Conservation (phyloP, 2,797 vertebrate genomes). For the Microctenopoma stevenorrisi region DNA sequence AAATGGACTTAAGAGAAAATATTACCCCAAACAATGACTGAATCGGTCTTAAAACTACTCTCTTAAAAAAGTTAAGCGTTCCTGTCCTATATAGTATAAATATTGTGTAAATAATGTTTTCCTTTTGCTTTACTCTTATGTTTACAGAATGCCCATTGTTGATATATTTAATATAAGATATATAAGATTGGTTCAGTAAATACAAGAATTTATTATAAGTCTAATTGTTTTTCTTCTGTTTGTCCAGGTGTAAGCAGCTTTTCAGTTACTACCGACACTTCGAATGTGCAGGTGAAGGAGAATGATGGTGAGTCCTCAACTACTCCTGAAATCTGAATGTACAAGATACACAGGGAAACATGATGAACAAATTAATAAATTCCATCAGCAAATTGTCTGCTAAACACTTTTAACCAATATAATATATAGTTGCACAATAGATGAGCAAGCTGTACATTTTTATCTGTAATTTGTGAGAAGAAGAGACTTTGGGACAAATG, state of each 20-base stretch:
- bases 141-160: background rate
- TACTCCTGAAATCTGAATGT: background rate
- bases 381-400: background rate
- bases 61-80: background rate
- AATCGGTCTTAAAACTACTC: background rate
- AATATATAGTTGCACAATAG: too few relatives aligned
- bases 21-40: background rate
- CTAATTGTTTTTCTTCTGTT: constrained; percentile 10
- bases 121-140: background rate
- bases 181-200: background rate
- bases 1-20: background rate
- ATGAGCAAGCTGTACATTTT: too few relatives aligned
- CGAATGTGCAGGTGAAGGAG: constrained; percentile 67
- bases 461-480: background rate
- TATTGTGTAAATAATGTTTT: too few relatives aligned
- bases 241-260: constrained; percentile 69
- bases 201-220: background rate
- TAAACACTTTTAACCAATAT: background rate
- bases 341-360: background rate
- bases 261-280: constrained; percentile 19
- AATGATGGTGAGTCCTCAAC: constrained; percentile 71
- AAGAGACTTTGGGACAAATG: too few relatives aligned
- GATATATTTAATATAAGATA: background rate
- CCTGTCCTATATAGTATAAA: too few relatives aligned
- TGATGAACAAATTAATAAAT: background rate